Conservation (phyloP, 2,113 vertebrate genomes). For the Gadus macrocephalus region DNA sequence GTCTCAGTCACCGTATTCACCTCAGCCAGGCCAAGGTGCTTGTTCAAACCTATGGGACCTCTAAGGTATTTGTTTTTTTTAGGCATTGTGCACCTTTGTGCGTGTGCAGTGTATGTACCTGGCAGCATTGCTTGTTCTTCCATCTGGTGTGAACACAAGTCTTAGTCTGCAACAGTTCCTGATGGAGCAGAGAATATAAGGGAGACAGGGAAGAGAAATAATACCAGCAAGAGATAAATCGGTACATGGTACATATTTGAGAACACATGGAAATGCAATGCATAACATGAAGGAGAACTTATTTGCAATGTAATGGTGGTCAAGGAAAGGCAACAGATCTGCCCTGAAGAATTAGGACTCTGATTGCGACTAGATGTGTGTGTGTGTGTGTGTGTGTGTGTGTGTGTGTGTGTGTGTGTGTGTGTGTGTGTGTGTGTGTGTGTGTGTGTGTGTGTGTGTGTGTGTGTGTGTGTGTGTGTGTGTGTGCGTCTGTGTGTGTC, state of each 20-base stretch:
- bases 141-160: slow-evolving; percentile 88
- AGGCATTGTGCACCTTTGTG: neutral
- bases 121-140: slow-evolving; percentile 89
- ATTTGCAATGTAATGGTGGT: neutral
- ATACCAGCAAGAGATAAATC: slow-evolving; percentile 24
- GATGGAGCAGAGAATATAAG: slow-evolving; percentile 44
- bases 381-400: slow-evolving; percentile 15
- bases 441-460: slow-evolving; percentile 22
- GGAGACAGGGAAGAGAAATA: slow-evolving; percentile 48
- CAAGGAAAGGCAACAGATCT: neutral
- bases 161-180: slow-evolving; percentile 89
- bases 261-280: neutral
- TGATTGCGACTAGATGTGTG: neutral
- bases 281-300: neutral
- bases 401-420: slow-evolving; percentile 20
- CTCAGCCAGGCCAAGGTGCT: too few species aligned
- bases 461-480: too few species aligned
- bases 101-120: slow-evolving; percentile 77
- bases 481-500: too few species aligned
- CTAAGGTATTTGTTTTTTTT: neutral
- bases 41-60: neutral
- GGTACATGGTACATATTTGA: too few species aligned
- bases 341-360: neutral
- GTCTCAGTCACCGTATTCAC: too few species aligned
- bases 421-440: slow-evolving; percentile 38